Evolutionary conservation across 2,797 vertebrate genomes (phyloP).

Genomic region (Acanthornis magna): DNA sequence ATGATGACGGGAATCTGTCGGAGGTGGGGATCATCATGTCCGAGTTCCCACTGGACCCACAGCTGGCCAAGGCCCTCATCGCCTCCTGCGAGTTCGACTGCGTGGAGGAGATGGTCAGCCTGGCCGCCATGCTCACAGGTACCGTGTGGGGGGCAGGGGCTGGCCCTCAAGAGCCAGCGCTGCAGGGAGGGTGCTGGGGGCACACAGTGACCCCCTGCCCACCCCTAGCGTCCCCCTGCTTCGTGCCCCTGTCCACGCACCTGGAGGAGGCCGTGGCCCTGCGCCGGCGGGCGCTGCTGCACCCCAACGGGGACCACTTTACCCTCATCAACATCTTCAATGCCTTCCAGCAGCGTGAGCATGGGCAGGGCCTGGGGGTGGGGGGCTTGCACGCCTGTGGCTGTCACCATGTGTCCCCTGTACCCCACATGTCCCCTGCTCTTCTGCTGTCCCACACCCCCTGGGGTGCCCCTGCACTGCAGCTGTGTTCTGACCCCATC

Average conservation of each 20-base stretch:
- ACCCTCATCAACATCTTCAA: slow-evolving; percentile 92
- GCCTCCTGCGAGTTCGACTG: slow-evolving; percentile 94
- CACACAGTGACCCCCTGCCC: background rate
- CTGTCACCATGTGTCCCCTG: background rate
- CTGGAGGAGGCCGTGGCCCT: slow-evolving; percentile 78
- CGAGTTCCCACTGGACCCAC: slow-evolving; percentile 88
- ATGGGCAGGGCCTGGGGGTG: background rate
- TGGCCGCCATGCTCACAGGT: slow-evolving; percentile 93
- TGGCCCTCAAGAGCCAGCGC: background rate
- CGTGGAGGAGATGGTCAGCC: slow-evolving; percentile 92
- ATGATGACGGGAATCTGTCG: slow-evolving; percentile 90
- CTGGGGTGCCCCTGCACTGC: accelerated
- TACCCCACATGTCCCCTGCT: background rate
- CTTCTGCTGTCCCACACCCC: background rate
- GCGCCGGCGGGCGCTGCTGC: slow-evolving; percentile 81
- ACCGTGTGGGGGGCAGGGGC: accelerated
- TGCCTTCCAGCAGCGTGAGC: slow-evolving; percentile 84
- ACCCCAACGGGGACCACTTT: slow-evolving; percentile 89
- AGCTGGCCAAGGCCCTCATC: slow-evolving; percentile 90
- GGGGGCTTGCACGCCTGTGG: background rate
- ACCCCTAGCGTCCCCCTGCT: slow-evolving; percentile 73
- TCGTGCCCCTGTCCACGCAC: slow-evolving; percentile 73
- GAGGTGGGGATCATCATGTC: slow-evolving; percentile 97
- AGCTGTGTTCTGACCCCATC: accelerated
- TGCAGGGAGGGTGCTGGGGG: background rate